Evolutionary conservation across 2,797 vertebrate genomes (phyloP), one percentile per base, ranked within the genome.

Genomic region (Lacerta bilineata): DNA sequence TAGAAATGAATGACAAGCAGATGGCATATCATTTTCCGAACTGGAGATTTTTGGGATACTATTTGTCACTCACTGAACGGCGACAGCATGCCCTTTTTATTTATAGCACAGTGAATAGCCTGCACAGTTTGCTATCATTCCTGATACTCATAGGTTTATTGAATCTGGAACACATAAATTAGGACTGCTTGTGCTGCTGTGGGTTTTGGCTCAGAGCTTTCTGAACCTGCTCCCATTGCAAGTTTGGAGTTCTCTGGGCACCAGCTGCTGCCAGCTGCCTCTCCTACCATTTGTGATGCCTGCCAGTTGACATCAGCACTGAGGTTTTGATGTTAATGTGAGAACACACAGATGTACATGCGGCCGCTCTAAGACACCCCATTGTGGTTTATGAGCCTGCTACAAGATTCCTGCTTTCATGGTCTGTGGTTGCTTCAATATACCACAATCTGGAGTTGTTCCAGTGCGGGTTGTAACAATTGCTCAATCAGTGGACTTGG

Each of bases 1-100:
- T 90, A 61, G 68, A 89, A 91, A 80, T 71, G 91, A 86, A 66
- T 76, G 89, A 82, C 0, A 33, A 94, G 94, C 88, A 94, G 93
- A 89, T 91, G 90, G 88, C 84, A 75, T 92, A 92, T 87, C 86
- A 87, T 90, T 89, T 90, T 93, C 89, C 79, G 50, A 72, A 2
- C 27, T 92, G 87, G 91, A 95, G 85, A 80, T 86, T 46, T 88
- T 92, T 85, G 84, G 85, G 85, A 89, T 91, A 90, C 17, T 8
- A 88, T 94, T 90, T 94, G 89, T 89, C 79, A 88, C 72, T 91
- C 87, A 20, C 0, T 50, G 84, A 92, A 83, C 33, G 0, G 55
- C 68, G 46, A 55, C 74, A 87, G 23, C 77, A 59, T 87, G 4
- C 39, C 0, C 36, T 77, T 88, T 76, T 77, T 88, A 59, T 84